Percentiles rank a stretch among this genome's conserved stretches.
Evolutionary conservation across 2,797 vertebrate species (phyloP).

Genomic region (Phoeniculus purpureus): DNA sequence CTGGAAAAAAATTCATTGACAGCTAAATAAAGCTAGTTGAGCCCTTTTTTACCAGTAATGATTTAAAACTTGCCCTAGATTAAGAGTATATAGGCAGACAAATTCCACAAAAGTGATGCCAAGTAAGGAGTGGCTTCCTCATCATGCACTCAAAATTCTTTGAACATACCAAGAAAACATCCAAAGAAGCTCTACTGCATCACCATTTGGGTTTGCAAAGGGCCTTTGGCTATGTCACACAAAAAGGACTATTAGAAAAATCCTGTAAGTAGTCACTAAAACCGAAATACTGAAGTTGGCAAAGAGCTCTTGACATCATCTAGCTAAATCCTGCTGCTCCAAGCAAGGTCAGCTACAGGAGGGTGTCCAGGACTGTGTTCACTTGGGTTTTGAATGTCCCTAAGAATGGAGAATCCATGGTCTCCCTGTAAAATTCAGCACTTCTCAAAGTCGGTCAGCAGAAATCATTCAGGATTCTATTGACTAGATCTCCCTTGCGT

Average conservation of each 20-base stretch:
- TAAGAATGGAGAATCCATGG: neutral
- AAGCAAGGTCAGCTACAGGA: neutral
- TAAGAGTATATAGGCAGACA: neutral
- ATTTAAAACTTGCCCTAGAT: neutral
- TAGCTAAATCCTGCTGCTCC: neutral
- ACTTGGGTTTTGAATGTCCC: neutral
- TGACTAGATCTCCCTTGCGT: neutral
- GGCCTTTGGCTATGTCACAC: neutral
- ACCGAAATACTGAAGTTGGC: neutral
- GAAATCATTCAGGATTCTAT: neutral
- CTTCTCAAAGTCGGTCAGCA: neutral
- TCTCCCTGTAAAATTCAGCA: neutral
- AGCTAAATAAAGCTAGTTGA: neutral
- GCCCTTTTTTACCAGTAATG: neutral
- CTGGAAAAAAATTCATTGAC: no score
- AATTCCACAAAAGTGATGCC: neutral
- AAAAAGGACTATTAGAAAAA: neutral
- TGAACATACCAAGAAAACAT: neutral
- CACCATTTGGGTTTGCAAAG: neutral
- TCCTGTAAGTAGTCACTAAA: neutral
- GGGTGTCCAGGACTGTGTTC: accelerated
- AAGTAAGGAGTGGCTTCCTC: neutral
- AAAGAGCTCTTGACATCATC: neutral
- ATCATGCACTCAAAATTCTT: neutral
- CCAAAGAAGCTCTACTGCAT: neutral